Conservation (phyloP, 2,113 vertebrate genomes). For the Nannospalax galili region DNA sequence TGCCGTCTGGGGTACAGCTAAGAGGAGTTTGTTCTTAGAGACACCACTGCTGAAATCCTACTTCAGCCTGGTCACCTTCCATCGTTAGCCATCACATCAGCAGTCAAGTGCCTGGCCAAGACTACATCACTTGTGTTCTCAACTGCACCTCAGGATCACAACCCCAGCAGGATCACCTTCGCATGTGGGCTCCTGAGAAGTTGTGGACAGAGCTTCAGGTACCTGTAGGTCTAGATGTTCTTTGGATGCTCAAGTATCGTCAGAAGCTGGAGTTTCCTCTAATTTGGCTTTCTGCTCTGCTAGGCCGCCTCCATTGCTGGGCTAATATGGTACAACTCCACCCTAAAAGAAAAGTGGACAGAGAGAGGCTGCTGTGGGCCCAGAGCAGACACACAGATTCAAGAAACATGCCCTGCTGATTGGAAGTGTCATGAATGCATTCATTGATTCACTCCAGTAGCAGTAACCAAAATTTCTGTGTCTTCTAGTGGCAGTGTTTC, state of each 20-base stretch:
- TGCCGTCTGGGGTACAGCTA: background rate
- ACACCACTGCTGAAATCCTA: rapidly evolving
- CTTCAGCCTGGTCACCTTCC: background rate
- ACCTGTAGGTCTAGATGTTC: too few relatives aligned
- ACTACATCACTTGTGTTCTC: rapidly evolving
- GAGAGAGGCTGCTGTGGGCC: background rate
- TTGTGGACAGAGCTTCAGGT: background rate
- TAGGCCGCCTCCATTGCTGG: background rate
- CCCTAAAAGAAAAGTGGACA: background rate
- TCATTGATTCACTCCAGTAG: background rate
- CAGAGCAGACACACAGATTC: background rate
- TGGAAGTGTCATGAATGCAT: background rate
- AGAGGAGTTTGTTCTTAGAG: too few relatives aligned
- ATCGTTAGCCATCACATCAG: too few relatives aligned
- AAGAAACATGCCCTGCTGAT: background rate
- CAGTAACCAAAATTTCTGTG: background rate
- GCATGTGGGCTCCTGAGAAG: background rate
- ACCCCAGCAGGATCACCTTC: background rate
- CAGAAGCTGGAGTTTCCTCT: rapidly evolving
- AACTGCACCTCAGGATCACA: background rate
- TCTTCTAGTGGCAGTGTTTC: background rate
- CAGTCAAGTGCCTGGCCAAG: rapidly evolving
- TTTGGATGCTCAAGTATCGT: rapidly evolving
- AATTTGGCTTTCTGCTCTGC: too few relatives aligned
- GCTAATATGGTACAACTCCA: background rate